Evolutionary conservation across 1,140 invertebrate species (phyloP), one percentile per base, ranked within the genome.

Genomic region (Drosophila willistoni): DNA sequence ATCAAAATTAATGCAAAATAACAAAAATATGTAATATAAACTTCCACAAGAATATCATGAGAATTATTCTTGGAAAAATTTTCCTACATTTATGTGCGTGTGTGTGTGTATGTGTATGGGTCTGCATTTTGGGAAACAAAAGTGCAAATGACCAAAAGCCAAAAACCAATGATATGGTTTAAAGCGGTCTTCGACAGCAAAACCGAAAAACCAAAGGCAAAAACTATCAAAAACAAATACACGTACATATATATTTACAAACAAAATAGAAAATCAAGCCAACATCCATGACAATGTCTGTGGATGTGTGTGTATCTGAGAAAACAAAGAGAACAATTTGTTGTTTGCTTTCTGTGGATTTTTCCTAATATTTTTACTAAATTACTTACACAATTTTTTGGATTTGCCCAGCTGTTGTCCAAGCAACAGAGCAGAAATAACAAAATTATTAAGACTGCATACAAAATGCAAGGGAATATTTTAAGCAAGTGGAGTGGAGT

Each of bases 331-430:
- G 66, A 67, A 44, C 76, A 79, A 87, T 79, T 83, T 79, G 76
- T 71, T 77, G 76, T 66, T 68, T 69, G 59, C 67, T 65, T 71
- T 72, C 22, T 68, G 54, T 22, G 71, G 74, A 77, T 79, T 82
- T 87, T 87, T 79, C 44, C 71, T 82, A 87, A 87, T 76, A 83
- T 87, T 77, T 79, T 73, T 81, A 79, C 71, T 72, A 87, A 86
- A 86, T 86, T 87, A 86, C 83, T 81, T 73, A 82, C 57, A 82
- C 72, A 81, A 79, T 86, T 81, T 86, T 71, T 68, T 59, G 47
- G 71, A 68, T 72, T 73, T 73, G 61, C 62, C 64, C 82, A 85
- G 78, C 73, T 87, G 83, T 70, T 82, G 76, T 79, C 69, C 34
- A 61, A 42, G 56, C 19, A 71, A 44, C 36, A 64, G 41, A 76